Conservation (phyloP, 2,797 vertebrate genomes). For the Lutjanus argentimaculatus region DNA sequence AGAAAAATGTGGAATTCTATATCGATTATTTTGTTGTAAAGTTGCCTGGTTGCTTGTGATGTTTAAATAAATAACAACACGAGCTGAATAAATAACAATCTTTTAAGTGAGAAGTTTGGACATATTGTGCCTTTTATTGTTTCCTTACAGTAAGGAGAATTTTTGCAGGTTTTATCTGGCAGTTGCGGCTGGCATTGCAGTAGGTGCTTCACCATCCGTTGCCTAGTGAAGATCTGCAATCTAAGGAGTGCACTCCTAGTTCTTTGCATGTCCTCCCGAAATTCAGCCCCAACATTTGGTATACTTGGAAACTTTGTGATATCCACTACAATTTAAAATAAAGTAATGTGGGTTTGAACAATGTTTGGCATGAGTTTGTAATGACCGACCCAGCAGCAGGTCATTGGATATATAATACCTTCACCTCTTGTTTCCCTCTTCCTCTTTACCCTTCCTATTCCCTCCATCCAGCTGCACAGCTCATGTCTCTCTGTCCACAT, state of each 20-base stretch:
- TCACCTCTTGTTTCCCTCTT: not conserved
- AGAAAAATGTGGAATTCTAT: too few species aligned
- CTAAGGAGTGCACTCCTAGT: not conserved
- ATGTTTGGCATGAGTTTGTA: conserved; percentile 23
- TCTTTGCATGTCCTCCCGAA: conserved; percentile 16
- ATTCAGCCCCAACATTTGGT: conserved; percentile 29
- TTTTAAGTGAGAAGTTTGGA: too few species aligned
- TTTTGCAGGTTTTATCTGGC: too few species aligned
- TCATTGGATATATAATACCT: conserved; percentile 11
- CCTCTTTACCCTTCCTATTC: conserved; percentile 26
- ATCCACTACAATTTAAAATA: conserved; percentile 24
- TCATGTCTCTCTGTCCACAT: conserved; percentile 16
- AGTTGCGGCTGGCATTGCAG: too few species aligned
- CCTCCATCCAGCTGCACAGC: conserved; percentile 22
- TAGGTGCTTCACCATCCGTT: too few species aligned
- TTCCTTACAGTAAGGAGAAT: too few species aligned
- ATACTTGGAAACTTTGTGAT: conserved; percentile 35
- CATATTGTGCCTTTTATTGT: too few species aligned
- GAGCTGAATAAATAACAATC: too few species aligned
- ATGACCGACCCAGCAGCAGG: conserved; percentile 16
- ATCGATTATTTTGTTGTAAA: too few species aligned
- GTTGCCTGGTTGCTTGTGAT: too few species aligned
- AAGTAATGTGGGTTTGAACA: conserved; percentile 34
- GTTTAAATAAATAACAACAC: too few species aligned
- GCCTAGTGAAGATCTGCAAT: too few species aligned